Percentiles rank a stretch among this genome's conserved stretches.
These are phyloP conservation scores for Ecliptopera silaceata DNA, from an alignment of 2,888 invertebrate genomes.

Conservation along the genomic window DNA sequence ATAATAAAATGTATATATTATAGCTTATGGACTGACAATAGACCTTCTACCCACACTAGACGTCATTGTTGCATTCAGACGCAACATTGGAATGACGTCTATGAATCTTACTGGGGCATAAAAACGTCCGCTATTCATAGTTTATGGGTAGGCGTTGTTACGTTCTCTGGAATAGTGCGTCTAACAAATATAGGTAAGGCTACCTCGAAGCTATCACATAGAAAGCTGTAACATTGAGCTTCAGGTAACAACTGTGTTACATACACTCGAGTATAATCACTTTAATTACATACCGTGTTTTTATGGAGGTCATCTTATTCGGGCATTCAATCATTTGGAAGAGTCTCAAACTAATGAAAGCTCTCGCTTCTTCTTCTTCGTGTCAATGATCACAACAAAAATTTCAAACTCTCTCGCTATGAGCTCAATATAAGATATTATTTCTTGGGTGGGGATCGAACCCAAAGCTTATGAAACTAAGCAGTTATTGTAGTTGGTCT, in stretches of 20 bases:
- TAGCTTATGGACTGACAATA: conserved; percentile 26
- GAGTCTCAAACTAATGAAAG: no score
- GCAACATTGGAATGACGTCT: conserved; percentile 29
- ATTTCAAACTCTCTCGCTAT: no score
- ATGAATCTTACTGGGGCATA: conserved; percentile 38
- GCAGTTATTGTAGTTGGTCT: conserved; percentile 5
- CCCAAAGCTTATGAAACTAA: no score
- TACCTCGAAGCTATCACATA: background rate
- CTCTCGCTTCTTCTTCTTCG: no score
- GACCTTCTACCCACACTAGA: conserved; percentile 30
- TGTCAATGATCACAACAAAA: no score
- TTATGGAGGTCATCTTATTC: no score
- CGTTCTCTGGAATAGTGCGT: background rate
- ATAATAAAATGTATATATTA: conserved; percentile 17
- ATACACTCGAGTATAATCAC: no score
- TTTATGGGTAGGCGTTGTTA: conserved; percentile 32
- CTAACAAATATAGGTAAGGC: background rate
- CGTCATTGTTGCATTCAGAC: conserved; percentile 33
- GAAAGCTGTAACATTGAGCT: background rate
- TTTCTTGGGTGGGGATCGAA: no score
- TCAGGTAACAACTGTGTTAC: background rate
- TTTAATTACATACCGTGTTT: no score
- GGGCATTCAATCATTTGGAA: no score
- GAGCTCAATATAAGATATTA: no score
- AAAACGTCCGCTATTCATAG: conserved; percentile 34